Percentiles rank a stretch among this genome's conserved stretches.
Evolutionary conservation across 2,113 vertebrate species (phyloP).

Genomic region (Poicephalus meyeri): DNA sequence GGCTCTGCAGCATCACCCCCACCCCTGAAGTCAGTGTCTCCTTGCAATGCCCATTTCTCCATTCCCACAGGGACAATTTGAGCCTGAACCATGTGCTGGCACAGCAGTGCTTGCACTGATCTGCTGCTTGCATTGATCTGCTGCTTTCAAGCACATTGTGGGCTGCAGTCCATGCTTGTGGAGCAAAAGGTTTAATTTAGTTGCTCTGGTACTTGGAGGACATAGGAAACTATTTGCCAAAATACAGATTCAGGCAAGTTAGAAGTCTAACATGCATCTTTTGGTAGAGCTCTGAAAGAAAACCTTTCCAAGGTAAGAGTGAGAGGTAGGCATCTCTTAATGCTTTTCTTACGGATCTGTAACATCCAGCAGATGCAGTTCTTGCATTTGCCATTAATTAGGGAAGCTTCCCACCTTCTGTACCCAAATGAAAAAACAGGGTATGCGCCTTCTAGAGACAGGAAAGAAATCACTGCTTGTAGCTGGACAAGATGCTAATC

Average conservation of each 20-base stretch:
- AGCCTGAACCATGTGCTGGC: not conserved
- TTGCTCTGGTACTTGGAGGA: not conserved
- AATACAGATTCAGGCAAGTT: not conserved
- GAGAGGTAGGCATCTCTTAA: not conserved
- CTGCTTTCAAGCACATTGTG: not conserved
- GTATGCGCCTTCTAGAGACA: not conserved
- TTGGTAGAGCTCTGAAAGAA: not conserved
- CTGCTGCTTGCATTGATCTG: not conserved
- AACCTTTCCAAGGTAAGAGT: not conserved
- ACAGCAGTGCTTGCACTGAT: not conserved
- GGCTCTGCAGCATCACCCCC: not conserved
- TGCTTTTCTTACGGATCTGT: not conserved
- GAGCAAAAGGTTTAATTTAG: not conserved
- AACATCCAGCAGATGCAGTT: not conserved
- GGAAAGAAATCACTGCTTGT: not conserved
- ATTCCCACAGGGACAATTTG: not conserved
- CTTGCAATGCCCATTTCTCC: not conserved
- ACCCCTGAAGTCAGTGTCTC: not conserved
- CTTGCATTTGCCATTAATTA: not conserved
- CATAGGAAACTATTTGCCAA: not conserved
- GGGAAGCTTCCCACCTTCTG: not conserved
- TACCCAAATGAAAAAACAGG: not conserved
- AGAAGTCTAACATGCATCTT: not conserved
- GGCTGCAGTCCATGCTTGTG: not conserved
- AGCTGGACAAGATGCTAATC: not conserved